phyloP scores from a whole-genome alignment of 2,113 vertebrate species.

The Lepus europaeus region DNA sequence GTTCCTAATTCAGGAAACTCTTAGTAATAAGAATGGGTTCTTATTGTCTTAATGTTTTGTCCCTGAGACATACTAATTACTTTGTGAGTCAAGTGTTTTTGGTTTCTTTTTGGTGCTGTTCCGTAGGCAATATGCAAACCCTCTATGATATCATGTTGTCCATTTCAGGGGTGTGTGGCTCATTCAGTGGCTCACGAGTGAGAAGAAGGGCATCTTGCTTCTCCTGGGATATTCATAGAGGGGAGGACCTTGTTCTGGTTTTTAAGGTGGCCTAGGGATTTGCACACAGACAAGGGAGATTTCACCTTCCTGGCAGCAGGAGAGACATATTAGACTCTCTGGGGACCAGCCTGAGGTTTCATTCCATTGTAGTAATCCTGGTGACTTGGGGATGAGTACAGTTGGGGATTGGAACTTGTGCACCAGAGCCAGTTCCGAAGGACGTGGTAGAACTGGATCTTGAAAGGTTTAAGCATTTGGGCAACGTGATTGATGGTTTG shows the following conservation, averaged over 20 bases:
- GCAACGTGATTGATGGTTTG: not conserved
- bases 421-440: not conserved
- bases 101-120: not conserved
- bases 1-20: not conserved
- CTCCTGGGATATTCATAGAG: not conserved
- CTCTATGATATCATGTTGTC: not conserved
- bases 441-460: not conserved
- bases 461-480: not conserved
- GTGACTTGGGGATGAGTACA: not conserved
- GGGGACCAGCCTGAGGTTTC: not conserved
- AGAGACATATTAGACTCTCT: not conserved
- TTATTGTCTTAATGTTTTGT: not conserved
- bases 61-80: not conserved
- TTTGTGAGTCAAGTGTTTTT: not conserved
- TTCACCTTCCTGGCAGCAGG: not conserved
- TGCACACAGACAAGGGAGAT: not conserved
- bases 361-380: not conserved
- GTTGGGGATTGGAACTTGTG: not conserved
- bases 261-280: not conserved
- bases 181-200: not conserved
- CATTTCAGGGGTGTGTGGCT: not conserved
- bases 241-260: not conserved
- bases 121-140: not conserved
- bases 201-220: too few relatives aligned
- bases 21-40: not conserved